These are phyloP conservation scores for Uria lomvia DNA, from an alignment of 2,113 vertebrate genomes.

Conservation along the genomic window DNA sequence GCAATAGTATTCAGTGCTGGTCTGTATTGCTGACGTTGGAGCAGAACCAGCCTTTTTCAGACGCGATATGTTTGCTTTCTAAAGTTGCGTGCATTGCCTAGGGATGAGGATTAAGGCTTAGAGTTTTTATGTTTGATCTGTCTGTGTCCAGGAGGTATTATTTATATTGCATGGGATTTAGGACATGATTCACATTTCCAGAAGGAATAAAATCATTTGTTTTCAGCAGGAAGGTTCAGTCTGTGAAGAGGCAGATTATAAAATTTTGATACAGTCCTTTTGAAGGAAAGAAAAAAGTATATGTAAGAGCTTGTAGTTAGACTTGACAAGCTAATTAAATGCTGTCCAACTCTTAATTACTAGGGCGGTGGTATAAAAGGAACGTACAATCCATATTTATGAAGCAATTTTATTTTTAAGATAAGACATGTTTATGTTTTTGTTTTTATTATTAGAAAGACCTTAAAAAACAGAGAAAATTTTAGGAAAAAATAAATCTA, in stretches of 20 bases:
- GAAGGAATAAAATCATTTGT: conserved; percentile 28
- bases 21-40: neutral
- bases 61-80: neutral
- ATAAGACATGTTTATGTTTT: accelerated
- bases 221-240: neutral
- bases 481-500: neutral
- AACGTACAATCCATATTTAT: neutral
- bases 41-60: neutral
- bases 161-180: conserved; percentile 45
- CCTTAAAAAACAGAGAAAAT: neutral
- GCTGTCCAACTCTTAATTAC: neutral
- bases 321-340: conserved; percentile 9
- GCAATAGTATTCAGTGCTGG: accelerated
- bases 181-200: conserved; percentile 7
- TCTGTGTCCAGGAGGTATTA: conserved; percentile 56
- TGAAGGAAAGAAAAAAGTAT: neutral
- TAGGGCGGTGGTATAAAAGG: neutral
- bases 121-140: conserved; percentile 57
- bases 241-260: neutral
- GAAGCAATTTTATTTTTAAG: neutral
- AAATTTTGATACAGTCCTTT: neutral
- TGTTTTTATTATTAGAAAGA: neutral
- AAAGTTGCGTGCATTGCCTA: conserved; percentile 32
- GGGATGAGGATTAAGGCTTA: conserved; percentile 53
- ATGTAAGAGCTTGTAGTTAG: neutral